These are phyloP conservation scores for Gryllus bimaculatus DNA, from an alignment of 1,140 invertebrate genomes.

Conservation along the genomic window DNA sequence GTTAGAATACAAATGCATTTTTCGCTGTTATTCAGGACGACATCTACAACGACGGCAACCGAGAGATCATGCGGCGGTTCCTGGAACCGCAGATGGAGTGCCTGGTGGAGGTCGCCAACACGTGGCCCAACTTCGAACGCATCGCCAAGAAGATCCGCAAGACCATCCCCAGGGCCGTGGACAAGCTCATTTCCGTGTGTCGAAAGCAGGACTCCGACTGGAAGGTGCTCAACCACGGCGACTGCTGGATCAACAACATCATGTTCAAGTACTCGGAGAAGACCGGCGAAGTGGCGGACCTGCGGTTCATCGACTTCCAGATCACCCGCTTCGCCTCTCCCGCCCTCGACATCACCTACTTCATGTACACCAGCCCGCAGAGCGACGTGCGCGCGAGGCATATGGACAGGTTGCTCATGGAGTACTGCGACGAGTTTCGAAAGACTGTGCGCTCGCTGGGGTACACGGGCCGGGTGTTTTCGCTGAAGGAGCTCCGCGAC, in stretches of 20 bases:
- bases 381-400: slow-evolving; percentile 31
- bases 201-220: not conserved
- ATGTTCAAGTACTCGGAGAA: slow-evolving; percentile 34
- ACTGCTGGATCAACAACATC: slow-evolving; percentile 46
- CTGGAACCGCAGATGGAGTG: not conserved
- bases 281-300: slow-evolving; percentile 22
- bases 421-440: slow-evolving; percentile 32
- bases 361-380: slow-evolving; percentile 41
- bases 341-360: slow-evolving; percentile 45
- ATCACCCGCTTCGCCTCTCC: slow-evolving; percentile 37
- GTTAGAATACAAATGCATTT: too few species aligned
- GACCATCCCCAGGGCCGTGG: not conserved
- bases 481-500: slow-evolving; percentile 31
- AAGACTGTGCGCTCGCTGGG: slow-evolving; percentile 32
- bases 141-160: not conserved
- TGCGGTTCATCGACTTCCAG: slow-evolving; percentile 35
- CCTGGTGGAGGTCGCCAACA: not conserved
- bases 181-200: not conserved
- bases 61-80: not conserved
- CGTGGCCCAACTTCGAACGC: slow-evolving; percentile 16
- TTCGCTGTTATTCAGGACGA: too few species aligned
- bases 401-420: slow-evolving; percentile 33
- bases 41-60: not conserved
- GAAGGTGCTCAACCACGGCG: slow-evolving; percentile 39
- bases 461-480: slow-evolving; percentile 35